Percentiles rank a stretch among this genome's conserved stretches.
Conservation (phyloP, 2,797 vertebrate species). For the Chromis chromis region DNA sequence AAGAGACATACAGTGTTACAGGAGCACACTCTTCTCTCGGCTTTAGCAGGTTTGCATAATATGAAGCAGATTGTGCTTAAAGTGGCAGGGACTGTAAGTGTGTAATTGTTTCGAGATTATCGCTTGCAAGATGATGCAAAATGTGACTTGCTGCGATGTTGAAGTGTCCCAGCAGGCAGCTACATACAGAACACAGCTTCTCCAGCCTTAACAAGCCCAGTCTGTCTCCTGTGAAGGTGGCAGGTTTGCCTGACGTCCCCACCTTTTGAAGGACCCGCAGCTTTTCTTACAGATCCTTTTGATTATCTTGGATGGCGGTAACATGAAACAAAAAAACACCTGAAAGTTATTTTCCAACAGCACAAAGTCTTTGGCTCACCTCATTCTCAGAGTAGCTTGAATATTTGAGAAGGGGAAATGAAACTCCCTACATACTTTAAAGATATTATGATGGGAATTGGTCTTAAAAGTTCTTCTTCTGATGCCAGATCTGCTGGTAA, state of each 20-base stretch:
- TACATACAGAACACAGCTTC: conserved; percentile 23
- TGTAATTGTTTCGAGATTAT: conserved; percentile 29
- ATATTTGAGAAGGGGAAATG: neutral
- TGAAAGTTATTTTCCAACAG: conserved; percentile 39
- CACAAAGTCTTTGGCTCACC: conserved; percentile 6
- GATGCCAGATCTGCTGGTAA: conserved; percentile 8
- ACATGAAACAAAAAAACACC: conserved; percentile 22
- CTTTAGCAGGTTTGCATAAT: conserved; percentile 15
- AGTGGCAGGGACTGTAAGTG: conserved; percentile 5
- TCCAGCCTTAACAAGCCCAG: conserved; percentile 72
- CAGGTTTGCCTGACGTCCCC: conserved; percentile 44
- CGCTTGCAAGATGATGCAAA: conserved; percentile 19
- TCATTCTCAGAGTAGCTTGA: conserved; percentile 21
- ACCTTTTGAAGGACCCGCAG: conserved; percentile 60
- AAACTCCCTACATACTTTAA: conserved; percentile 16
- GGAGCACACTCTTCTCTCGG: conserved; percentile 8
- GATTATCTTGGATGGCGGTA: conserved; percentile 66
- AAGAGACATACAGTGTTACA: neutral
- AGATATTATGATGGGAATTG: neutral
- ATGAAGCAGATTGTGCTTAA: conserved; percentile 15
- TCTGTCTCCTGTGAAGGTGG: conserved; percentile 64
- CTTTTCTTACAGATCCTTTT: conserved; percentile 72
- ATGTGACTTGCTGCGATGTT: conserved; percentile 8
- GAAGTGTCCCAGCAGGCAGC: conserved; percentile 40
- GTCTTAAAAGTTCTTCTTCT: conserved; percentile 9